Percentiles rank a stretch among this genome's conserved stretches.
Evolutionary conservation across 2,888 invertebrate species (phyloP).

Genomic region (Alitta virens): DNA sequence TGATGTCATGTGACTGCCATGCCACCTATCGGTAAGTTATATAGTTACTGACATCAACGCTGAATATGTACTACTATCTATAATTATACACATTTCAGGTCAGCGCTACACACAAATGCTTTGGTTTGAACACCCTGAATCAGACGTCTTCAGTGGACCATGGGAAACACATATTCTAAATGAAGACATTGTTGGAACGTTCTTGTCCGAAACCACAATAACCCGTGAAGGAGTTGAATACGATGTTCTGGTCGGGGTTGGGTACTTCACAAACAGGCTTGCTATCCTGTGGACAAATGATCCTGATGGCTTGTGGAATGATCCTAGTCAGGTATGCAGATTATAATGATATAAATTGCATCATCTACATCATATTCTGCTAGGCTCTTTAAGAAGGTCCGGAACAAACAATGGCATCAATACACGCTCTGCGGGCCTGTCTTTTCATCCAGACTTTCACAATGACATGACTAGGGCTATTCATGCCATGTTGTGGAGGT

Average conservation of each 20-base stretch:
- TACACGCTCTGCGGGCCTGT: no score
- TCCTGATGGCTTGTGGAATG: slow-evolving; percentile 15
- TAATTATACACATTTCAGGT: neutral
- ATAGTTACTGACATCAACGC: no score
- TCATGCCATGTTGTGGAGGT: no score
- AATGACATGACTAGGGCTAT: no score
- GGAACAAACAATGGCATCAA: no score
- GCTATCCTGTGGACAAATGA: slow-evolving; percentile 40
- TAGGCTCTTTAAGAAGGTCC: no score
- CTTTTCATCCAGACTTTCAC: no score
- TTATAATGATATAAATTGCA: no score
- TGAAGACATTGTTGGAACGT: slow-evolving; percentile 34
- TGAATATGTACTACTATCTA: no score
- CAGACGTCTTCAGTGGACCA: slow-evolving; percentile 14
- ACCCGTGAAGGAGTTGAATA: slow-evolving; percentile 27
- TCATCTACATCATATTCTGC: no score
- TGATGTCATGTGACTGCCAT: no score
- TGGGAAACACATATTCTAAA: slow-evolving; percentile 37
- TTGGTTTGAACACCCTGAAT: slow-evolving; percentile 38
- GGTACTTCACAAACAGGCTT: slow-evolving; percentile 38
- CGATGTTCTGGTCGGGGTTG: slow-evolving; percentile 36
- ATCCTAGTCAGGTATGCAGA: slow-evolving; percentile 3
- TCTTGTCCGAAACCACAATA: slow-evolving; percentile 29
- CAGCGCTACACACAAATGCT: slow-evolving; percentile 30
- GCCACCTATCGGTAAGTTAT: no score